Conservation (phyloP, 2,888 invertebrate species). For the Pristionchus entomophagus region DNA sequence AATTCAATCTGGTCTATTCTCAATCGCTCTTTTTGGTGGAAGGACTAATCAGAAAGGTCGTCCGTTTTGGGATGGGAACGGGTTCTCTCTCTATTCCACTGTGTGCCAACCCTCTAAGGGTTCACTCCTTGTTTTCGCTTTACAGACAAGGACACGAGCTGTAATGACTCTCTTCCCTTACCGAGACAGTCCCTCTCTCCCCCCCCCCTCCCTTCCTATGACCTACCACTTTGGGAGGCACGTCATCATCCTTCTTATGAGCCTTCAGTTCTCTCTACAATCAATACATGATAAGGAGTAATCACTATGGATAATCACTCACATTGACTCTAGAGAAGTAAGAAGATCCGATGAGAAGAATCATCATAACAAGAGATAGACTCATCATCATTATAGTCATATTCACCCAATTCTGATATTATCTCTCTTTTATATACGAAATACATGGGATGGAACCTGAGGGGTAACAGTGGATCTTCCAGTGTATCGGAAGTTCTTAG, state of each 20-base stretch:
- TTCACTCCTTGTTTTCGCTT: neutral
- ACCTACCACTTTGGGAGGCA: neutral
- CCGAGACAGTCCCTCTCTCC: neutral
- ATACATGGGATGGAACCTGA: neutral
- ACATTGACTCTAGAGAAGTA: slow-evolving; percentile 9
- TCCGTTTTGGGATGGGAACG: slow-evolving; percentile 18
- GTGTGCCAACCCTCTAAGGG: neutral
- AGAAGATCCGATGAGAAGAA: neutral
- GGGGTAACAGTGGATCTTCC: slow-evolving; percentile 1
- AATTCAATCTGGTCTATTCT: no score
- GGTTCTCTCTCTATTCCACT: slow-evolving; percentile 9
- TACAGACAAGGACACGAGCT: slow-evolving; percentile 8
- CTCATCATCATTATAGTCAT: neutral
- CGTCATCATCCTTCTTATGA: neutral
- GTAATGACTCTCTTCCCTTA: neutral
- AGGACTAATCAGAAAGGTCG: slow-evolving; percentile 43
- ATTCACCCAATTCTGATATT: slow-evolving; percentile 9
- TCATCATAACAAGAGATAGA: neutral
- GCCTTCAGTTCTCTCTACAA: slow-evolving; percentile 4
- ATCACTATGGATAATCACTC: neutral
- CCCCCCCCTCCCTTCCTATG: no score
- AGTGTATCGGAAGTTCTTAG: neutral
- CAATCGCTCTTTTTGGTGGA: neutral
- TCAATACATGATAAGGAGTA: neutral
- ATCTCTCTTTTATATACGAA: neutral